These are phyloP conservation scores for Drosophila bifasciata DNA, from an alignment of 1,140 invertebrate species.

Conservation along the genomic window DNA sequence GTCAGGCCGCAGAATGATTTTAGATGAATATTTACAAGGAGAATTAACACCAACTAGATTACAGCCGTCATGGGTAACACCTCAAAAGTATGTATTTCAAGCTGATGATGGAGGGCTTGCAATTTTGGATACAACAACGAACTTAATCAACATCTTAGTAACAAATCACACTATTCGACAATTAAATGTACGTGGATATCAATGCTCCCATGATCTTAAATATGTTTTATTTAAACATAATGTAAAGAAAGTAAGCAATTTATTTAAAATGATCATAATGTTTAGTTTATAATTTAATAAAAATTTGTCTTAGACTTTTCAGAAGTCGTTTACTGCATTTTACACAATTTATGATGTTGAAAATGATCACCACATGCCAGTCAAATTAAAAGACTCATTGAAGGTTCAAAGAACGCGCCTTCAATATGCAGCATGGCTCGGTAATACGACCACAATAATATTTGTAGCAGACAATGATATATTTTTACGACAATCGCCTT, in stretches of 20 bases:
- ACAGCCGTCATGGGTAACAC: slow-evolving; percentile 91
- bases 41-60: slow-evolving; percentile 90
- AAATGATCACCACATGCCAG: slow-evolving; percentile 93
- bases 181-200: slow-evolving; percentile 92
- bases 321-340: slow-evolving; percentile 91
- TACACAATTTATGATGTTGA: slow-evolving; percentile 94
- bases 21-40: slow-evolving; percentile 91
- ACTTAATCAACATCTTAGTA: slow-evolving; percentile 90
- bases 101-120: slow-evolving; percentile 92
- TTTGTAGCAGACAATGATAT: slow-evolving; percentile 94
- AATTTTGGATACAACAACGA: slow-evolving; percentile 90
- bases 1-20: slow-evolving; percentile 91
- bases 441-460: slow-evolving; percentile 88
- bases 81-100: slow-evolving; percentile 92
- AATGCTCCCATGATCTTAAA: slow-evolving; percentile 91
- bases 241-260: slow-evolving; percentile 90
- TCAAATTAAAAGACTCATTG: slow-evolving; percentile 88
- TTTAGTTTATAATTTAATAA: background rate
- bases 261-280: background rate
- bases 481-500: slow-evolving; percentile 90
- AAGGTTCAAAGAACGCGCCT: slow-evolving; percentile 89
- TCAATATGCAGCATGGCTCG: slow-evolving; percentile 91
- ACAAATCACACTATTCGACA: slow-evolving; percentile 94
- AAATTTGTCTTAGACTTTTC: slow-evolving; percentile 88
- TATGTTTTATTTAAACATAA: slow-evolving; percentile 94